Evolutionary conservation across 2,113 vertebrate genomes (phyloP).

Genomic region (Varanus komodoensis): DNA sequence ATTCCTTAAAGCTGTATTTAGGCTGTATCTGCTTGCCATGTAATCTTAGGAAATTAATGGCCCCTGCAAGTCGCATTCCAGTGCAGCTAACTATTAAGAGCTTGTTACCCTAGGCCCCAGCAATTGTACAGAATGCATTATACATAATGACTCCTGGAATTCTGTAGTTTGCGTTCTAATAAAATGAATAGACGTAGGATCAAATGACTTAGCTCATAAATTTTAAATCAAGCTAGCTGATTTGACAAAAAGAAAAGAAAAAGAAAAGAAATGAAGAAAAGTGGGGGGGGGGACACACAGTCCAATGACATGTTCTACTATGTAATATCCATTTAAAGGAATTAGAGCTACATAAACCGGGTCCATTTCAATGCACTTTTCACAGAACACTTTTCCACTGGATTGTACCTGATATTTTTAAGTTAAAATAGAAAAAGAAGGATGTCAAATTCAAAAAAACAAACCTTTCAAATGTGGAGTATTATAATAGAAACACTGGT

Average conservation of each 20-base stretch:
- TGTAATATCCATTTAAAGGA: not conserved
- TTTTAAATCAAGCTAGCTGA: constrained; percentile 10
- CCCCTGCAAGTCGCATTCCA: constrained; percentile 61
- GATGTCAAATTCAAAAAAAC: not conserved
- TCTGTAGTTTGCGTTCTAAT: constrained; percentile 59
- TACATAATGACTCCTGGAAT: constrained; percentile 35
- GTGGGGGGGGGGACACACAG: not conserved
- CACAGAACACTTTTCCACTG: not conserved
- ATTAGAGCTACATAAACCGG: not conserved
- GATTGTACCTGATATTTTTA: not conserved
- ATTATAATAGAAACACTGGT: not conserved
- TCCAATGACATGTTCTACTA: not conserved
- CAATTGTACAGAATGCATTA: constrained; percentile 44
- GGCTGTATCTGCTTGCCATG: constrained; percentile 53
- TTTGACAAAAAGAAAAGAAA: constrained; percentile 22
- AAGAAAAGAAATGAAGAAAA: constrained; percentile 20
- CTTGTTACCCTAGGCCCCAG: constrained; percentile 60
- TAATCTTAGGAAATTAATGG: constrained; percentile 59
- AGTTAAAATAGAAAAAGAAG: not conserved
- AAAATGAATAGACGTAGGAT: constrained; percentile 47
- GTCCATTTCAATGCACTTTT: not conserved
- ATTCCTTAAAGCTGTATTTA: constrained; percentile 59
- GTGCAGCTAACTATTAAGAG: constrained; percentile 51
- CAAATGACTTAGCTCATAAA: constrained; percentile 34
- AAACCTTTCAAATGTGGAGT: constrained; percentile 11